These are phyloP conservation scores for Bhutanitis thaidina DNA, from an alignment of 2,888 invertebrate genomes.

Conservation along the genomic window DNA sequence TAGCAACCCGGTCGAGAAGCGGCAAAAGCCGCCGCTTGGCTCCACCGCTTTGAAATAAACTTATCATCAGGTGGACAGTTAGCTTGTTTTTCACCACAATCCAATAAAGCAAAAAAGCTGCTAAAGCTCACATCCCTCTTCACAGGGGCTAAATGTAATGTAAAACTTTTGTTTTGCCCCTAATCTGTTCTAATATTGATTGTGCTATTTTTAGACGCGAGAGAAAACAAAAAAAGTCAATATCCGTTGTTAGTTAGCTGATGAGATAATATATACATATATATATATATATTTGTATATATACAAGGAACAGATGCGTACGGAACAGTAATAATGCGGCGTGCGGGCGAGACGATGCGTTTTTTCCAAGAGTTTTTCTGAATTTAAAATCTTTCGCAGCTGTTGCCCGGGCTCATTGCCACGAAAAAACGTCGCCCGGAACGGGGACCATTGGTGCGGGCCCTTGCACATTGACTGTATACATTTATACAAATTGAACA, in stretches of 20 bases:
- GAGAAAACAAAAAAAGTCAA: constrained; percentile 14
- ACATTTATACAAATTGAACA: not conserved
- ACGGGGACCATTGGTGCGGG: not conserved
- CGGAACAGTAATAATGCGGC: constrained; percentile 2
- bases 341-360: not conserved
- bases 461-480: not conserved
- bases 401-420: constrained; percentile 2
- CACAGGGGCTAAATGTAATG: too few relatives aligned
- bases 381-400: constrained; percentile 13
- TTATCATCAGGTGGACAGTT: too few relatives aligned
- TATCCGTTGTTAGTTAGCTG: constrained; percentile 2
- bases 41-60: too few relatives aligned
- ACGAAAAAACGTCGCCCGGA: constrained; percentile 8
- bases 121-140: too few relatives aligned
- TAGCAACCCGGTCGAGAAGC: too few relatives aligned
- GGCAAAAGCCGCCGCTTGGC: too few relatives aligned
- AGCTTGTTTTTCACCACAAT: too few relatives aligned
- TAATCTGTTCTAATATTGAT: not conserved
- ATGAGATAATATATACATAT: not conserved
- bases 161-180: not conserved
- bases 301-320: constrained; percentile 16
- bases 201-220: constrained; percentile 5
- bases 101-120: too few relatives aligned
- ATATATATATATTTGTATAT: too few relatives aligned
- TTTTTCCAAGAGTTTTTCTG: constrained; percentile 11